phyloP scores from a whole-genome alignment of 2,113 vertebrate species.

The Ibidorhyncha struthersii region DNA sequence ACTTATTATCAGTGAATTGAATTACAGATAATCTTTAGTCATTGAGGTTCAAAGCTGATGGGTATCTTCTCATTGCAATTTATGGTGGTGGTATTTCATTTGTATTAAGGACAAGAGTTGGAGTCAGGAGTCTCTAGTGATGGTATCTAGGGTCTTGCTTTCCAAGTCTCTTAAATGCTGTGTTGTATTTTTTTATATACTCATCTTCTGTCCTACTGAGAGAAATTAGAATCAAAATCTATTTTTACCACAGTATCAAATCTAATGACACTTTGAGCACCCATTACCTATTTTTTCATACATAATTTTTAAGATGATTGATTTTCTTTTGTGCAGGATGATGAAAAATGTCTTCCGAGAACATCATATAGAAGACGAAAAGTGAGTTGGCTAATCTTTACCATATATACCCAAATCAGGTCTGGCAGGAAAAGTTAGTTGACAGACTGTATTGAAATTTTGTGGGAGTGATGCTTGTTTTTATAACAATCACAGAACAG shows the following conservation, averaged over 20 bases:
- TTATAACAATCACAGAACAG: not conserved
- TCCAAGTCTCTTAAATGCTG: not conserved
- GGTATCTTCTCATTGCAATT: not conserved
- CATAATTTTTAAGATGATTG: not conserved
- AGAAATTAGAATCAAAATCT: not conserved
- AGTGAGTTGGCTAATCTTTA: slow-evolving; percentile 59
- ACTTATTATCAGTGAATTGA: not conserved
- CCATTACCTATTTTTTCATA: not conserved
- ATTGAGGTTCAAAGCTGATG: not conserved
- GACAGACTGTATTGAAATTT: not conserved
- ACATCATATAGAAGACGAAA: slow-evolving; percentile 84
- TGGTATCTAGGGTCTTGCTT: not conserved
- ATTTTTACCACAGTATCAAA: not conserved
- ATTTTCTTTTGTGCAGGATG: slow-evolving; percentile 76
- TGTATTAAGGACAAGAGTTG: not conserved
- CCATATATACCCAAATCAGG: not conserved
- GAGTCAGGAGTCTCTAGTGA: not conserved
- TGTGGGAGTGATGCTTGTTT: not conserved
- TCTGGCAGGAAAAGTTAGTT: not conserved
- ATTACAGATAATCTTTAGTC: not conserved
- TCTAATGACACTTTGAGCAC: not conserved
- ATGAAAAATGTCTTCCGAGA: slow-evolving; percentile 82
- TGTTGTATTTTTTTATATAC: not conserved
- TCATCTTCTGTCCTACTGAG: not conserved
- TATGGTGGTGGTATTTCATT: not conserved